Evolutionary conservation across 2,888 invertebrate genomes (phyloP).

Genomic region (Limnephilus auricula): DNA sequence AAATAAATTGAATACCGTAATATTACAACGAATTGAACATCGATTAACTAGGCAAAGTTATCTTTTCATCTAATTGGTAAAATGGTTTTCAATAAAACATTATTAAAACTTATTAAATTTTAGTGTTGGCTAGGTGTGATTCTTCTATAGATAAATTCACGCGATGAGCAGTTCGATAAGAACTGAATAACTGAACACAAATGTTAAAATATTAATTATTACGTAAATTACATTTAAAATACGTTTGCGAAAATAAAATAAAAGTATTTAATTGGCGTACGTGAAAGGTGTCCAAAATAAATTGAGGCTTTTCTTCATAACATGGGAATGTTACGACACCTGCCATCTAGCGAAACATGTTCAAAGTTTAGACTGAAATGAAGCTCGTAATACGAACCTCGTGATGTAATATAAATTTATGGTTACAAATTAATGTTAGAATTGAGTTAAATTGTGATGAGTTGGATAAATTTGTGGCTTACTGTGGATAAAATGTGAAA

Average conservation of each 20-base stretch:
- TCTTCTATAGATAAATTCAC: not conserved
- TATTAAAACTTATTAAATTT: not conserved
- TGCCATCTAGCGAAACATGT: conserved; percentile 34
- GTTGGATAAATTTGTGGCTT: too few species aligned
- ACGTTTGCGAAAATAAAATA: not conserved
- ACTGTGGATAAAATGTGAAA: too few species aligned
- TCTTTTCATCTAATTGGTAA: conserved; percentile 3
- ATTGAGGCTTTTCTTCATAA: not conserved
- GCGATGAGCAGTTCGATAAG: not conserved
- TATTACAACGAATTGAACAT: not conserved
- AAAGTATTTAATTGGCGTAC: not conserved
- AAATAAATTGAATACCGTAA: not conserved
- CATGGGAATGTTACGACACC: not conserved
- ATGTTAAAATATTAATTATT: not conserved
- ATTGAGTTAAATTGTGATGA: not conserved
- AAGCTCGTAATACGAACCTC: not conserved
- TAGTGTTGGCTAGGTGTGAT: not conserved
- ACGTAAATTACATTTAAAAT: not conserved
- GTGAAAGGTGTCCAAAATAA: not conserved
- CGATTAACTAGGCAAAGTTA: not conserved
- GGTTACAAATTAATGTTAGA: not conserved
- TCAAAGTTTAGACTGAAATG: conserved; percentile 6
- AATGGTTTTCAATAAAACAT: not conserved
- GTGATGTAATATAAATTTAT: not conserved
- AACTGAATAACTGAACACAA: not conserved